phyloP scores from a whole-genome alignment of 92 coral and sea anemone species.

The Chrysogorgia sp. region DNA sequence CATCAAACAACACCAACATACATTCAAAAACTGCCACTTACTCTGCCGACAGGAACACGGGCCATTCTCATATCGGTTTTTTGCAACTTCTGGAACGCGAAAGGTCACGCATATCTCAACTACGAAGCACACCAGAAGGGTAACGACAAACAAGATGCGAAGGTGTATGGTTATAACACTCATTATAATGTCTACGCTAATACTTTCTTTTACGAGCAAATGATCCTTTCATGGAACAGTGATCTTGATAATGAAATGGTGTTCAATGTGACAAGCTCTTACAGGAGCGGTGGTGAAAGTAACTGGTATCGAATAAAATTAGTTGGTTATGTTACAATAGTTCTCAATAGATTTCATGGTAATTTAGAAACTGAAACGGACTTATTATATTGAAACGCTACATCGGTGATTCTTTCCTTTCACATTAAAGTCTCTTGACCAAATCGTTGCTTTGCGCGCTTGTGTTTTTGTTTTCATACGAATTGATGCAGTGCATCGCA shows the following conservation, averaged over 20 bases:
- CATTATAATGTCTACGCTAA: slow-evolving; percentile 59
- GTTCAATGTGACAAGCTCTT: slow-evolving; percentile 41
- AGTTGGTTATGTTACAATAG: slow-evolving; percentile 29
- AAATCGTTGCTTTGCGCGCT: no score
- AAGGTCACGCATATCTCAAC: slow-evolving; percentile 61
- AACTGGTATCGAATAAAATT: slow-evolving; percentile 40
- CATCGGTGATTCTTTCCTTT: no score
- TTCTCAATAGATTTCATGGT: no score
- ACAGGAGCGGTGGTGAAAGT: slow-evolving; percentile 2
- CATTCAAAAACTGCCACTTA: slow-evolving; percentile 60
- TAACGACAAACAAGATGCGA: slow-evolving; percentile 51
- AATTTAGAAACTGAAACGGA: no score
- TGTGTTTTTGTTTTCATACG: no score
- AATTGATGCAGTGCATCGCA: no score
- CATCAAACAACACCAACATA: slow-evolving; percentile 61
- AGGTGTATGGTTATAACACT: slow-evolving; percentile 44
- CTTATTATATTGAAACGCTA: no score
- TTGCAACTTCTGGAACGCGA: slow-evolving; percentile 55
- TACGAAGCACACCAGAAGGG: slow-evolving; percentile 56
- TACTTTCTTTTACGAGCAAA: slow-evolving; percentile 63
- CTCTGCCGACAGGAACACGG: slow-evolving; percentile 59
- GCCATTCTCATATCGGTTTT: slow-evolving; percentile 67
- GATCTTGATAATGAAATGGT: slow-evolving; percentile 47
- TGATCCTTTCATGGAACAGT: slow-evolving; percentile 61
- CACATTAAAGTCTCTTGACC: no score